These are phyloP conservation scores for Triplophysa bombifrons DNA, from an alignment of 2,797 vertebrate species.

Conservation along the genomic window DNA sequence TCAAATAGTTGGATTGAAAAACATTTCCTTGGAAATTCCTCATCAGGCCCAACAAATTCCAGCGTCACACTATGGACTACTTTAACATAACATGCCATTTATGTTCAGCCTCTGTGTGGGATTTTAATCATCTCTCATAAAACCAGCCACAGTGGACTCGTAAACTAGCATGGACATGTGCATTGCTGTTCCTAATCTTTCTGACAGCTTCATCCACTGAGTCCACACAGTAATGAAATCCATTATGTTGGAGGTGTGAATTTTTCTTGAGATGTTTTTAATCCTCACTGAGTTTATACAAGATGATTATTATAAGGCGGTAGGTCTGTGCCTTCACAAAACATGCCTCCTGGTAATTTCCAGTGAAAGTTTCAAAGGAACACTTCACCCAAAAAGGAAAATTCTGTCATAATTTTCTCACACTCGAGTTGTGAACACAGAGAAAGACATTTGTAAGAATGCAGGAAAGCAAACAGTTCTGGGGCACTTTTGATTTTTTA, in stretches of 20 bases:
- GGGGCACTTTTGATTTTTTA: too few relatives aligned
- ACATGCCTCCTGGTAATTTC: background rate
- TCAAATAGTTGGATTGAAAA: background rate
- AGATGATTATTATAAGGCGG: background rate
- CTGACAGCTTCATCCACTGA: slow-evolving; percentile 23
- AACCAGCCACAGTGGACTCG: background rate
- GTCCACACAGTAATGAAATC: slow-evolving; percentile 3
- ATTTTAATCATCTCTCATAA: slow-evolving; percentile 2
- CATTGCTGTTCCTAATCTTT: slow-evolving; percentile 7
- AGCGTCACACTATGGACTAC: background rate
- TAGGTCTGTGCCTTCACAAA: background rate
- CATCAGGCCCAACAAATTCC: background rate
- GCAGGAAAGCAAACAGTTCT: too few relatives aligned
- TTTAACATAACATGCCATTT: slow-evolving; percentile 1
- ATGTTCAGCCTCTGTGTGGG: background rate
- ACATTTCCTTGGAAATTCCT: background rate
- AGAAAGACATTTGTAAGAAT: too few relatives aligned
- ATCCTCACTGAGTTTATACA: background rate
- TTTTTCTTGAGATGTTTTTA: slow-evolving; percentile 13
- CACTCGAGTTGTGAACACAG: too few relatives aligned
- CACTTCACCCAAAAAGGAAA: too few relatives aligned
- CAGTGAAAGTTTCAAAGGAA: background rate
- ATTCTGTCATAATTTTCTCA: too few relatives aligned
- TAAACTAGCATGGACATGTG: slow-evolving; percentile 18
- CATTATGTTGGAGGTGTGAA: slow-evolving; percentile 25